Conservation (phyloP, 1,140 invertebrate species). For the Brevipalpus yothersi region DNA sequence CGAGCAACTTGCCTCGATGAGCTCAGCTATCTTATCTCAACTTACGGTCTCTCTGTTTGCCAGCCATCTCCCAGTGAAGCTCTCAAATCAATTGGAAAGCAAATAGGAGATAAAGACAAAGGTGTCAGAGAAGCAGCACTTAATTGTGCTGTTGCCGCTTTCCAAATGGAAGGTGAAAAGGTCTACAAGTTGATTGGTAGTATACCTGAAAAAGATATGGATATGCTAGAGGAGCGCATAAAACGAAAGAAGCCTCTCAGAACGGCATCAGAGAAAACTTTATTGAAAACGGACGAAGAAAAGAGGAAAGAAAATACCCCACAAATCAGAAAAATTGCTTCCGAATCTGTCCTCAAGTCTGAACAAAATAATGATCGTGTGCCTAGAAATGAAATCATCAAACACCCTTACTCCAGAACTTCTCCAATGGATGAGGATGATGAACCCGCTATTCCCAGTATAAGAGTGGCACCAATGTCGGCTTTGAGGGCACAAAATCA, state of each 20-base stretch:
- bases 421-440: background rate
- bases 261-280: background rate
- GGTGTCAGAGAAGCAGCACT: slow-evolving; percentile 82
- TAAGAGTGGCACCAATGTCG: background rate
- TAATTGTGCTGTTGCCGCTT: slow-evolving; percentile 74
- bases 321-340: background rate
- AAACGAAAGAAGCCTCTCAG: slow-evolving; percentile 43
- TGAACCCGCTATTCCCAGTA: background rate
- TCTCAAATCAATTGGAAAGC: slow-evolving; percentile 73
- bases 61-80: slow-evolving; percentile 39
- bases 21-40: slow-evolving; percentile 58
- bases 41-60: slow-evolving; percentile 47
- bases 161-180: slow-evolving; percentile 65
- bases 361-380: background rate
- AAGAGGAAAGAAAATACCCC: background rate
- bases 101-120: slow-evolving; percentile 86
- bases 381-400: background rate
- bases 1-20: slow-evolving; percentile 83
- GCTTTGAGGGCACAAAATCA: background rate
- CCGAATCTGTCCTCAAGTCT: background rate
- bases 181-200: slow-evolving; percentile 78
- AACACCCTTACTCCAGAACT: background rate
- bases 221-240: slow-evolving; percentile 77
- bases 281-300: background rate
- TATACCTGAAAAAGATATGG: slow-evolving; percentile 76